A percentile compares a stretch with the other conserved stretches of the same genome.
Evolutionary conservation across 2,113 vertebrate species (phyloP).

Genomic region (Sciurus niger): DNA sequence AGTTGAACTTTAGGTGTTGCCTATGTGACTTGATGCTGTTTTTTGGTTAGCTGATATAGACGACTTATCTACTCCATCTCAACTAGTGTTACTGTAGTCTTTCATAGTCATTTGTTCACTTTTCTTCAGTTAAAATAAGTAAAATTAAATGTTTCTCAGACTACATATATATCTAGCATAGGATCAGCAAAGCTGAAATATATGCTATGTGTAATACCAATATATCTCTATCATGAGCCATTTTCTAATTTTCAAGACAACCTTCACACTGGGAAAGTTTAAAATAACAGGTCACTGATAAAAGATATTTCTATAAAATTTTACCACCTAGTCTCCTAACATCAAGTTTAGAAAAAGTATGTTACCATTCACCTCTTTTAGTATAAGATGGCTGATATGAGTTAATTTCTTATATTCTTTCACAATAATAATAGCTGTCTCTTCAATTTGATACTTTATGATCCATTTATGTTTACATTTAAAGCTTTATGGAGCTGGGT

Average conservation of each 20-base stretch:
- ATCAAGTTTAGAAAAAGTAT: conserved; percentile 34
- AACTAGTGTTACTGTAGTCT: conserved; percentile 3
- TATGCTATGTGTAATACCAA: not conserved
- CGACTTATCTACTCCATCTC: not conserved
- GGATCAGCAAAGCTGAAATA: not conserved
- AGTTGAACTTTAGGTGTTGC: not conserved
- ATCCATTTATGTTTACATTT: conserved; percentile 23
- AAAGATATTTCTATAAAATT: not conserved
- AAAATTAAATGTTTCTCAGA: conserved; percentile 2
- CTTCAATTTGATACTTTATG: conserved; percentile 39
- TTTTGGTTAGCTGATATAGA: conserved; percentile 46
- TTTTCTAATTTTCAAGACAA: conserved; percentile 6
- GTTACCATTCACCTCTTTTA: conserved; percentile 6
- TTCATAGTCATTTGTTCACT: not conserved
- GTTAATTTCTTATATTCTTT: conserved; percentile 4
- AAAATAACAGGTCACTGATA: not conserved
- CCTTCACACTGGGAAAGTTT: conserved; percentile 23
- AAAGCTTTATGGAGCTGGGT: not conserved
- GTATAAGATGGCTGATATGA: not conserved
- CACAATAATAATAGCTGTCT: not conserved
- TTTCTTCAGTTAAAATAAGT: conserved; percentile 28
- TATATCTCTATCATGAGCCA: not conserved
- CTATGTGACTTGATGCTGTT: not conserved
- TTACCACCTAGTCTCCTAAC: not conserved
- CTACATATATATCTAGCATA: not conserved